Base-by-base conservation (phyloP, 92 coral and sea anemone genomes). In the Pocillopora grandis region DNA sequence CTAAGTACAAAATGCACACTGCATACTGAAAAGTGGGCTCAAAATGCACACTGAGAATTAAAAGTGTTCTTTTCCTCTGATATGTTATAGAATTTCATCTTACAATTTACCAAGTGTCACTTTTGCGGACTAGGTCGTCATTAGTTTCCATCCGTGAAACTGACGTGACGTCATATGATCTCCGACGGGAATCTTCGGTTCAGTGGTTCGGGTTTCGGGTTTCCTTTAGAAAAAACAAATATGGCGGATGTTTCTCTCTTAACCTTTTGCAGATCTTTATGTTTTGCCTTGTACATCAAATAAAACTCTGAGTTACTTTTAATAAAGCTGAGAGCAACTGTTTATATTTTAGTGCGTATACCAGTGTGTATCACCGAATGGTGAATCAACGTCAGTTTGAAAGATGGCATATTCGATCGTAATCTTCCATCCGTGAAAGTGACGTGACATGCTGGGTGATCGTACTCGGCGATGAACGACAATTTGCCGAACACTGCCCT, bases 151-250 rank as follows among this genome's bases (percentile, higher is more conserved):
- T 75, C 78, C 13, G 71, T 56, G 56, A 77, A 77, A 77, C 81
- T 77, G 81, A 77, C 70, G 71, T 60, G 81, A 77, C 81, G 71
- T 77, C 81, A 76, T 58, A 48, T 76, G 68, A 76, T 76, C 80
- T 76, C 42, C 52, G 80, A 21, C n/a, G 66, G 23, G 33, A 42
- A 76, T 76, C n/a, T 76, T 60, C 66, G 80, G 64, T 57, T 76
- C 49, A 57, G 21, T 35, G 15, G 18, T n/a, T n/a, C n/a, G n/a
- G n/a, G n/a, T n/a, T 31, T 58, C 66, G 66, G 80, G 66, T 42
- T 76, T 23, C 13, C 80, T n/a, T 13, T 76, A 66, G 48, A 12
- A 15, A 72, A 57, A 16, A 76, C 66, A 57, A 60, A 76, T 60
- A 76, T 56, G 37, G 79, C 63, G n/a, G 62, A 59, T 59, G 13